phyloP scores from a whole-genome alignment of 2,797 vertebrate species.

The Siniperca undulata region DNA sequence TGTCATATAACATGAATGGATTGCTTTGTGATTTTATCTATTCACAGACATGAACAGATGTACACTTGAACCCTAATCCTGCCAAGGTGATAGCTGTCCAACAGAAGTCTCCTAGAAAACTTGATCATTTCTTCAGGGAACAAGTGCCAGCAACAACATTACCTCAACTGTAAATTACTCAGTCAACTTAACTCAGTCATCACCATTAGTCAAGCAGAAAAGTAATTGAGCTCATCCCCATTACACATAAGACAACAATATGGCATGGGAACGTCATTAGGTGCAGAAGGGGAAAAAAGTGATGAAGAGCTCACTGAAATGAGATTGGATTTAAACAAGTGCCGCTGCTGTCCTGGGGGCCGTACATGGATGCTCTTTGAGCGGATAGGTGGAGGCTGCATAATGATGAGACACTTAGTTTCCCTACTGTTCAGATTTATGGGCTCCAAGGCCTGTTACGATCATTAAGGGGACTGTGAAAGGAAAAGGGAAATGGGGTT shows the following conservation, averaged over 20 bases:
- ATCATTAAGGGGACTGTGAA: slow-evolving; percentile 79
- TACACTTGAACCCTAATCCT: slow-evolving; percentile 14
- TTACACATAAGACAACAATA: slow-evolving; percentile 76
- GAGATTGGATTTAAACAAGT: slow-evolving; percentile 83
- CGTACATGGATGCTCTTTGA: slow-evolving; percentile 67
- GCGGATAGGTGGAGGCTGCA: slow-evolving; percentile 75
- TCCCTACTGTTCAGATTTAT: slow-evolving; percentile 80
- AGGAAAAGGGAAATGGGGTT: slow-evolving; percentile 70
- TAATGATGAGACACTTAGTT: slow-evolving; percentile 83
- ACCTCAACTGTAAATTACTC: slow-evolving; percentile 58
- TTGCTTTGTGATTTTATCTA: not conserved
- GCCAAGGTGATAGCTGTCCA: slow-evolving; percentile 28
- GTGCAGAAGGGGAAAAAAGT: slow-evolving; percentile 39
- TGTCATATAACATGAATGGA: not conserved
- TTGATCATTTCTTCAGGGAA: slow-evolving; percentile 57
- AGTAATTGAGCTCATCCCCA: slow-evolving; percentile 75
- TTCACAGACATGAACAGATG: slow-evolving; percentile 45
- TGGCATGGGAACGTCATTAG: slow-evolving; percentile 66
- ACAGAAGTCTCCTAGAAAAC: slow-evolving; percentile 28
- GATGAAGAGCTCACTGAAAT: slow-evolving; percentile 78
- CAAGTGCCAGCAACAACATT: slow-evolving; percentile 54
- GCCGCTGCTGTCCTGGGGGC: slow-evolving; percentile 67
- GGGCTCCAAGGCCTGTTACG: slow-evolving; percentile 72
- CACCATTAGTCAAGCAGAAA: slow-evolving; percentile 74
- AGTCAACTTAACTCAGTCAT: slow-evolving; percentile 69